Evolutionary conservation across 2,888 invertebrate genomes (phyloP).

Genomic region (Pseudoips prasinana): DNA sequence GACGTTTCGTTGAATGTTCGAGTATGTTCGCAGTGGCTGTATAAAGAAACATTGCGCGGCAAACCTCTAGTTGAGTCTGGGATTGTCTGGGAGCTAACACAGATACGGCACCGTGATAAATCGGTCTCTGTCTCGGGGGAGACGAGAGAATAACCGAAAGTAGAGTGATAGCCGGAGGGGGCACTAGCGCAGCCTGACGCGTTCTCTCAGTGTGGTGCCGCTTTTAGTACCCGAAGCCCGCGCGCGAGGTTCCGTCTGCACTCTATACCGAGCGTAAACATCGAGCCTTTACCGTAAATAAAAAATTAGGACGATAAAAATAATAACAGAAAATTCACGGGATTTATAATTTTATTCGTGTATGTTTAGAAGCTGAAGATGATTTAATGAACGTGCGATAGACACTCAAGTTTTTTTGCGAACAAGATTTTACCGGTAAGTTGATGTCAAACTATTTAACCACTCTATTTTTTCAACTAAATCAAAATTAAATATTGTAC

Average conservation of each 20-base stretch:
- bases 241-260: constrained; percentile 42
- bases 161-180: constrained; percentile 72
- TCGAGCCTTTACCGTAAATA: constrained; percentile 23
- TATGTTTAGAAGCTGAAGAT: constrained; percentile 37
- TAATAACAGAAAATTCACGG: constrained; percentile 17
- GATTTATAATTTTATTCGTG: constrained; percentile 30
- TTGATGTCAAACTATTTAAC: too few species aligned
- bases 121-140: constrained; percentile 67
- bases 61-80: constrained; percentile 42
- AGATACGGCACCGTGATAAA: constrained; percentile 64
- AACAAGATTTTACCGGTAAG: constrained; percentile 45
- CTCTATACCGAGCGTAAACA: constrained; percentile 3
- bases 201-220: constrained; percentile 65
- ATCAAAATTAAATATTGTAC: too few species aligned
- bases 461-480: too few species aligned
- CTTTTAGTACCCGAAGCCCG: constrained; percentile 61
- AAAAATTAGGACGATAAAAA: constrained; percentile 20
- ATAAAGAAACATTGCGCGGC: constrained; percentile 43
- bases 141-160: constrained; percentile 69
- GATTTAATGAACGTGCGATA: constrained; percentile 35
- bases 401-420: constrained; percentile 33
- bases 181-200: constrained; percentile 51
- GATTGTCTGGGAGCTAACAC: constrained; percentile 49
- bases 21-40: constrained; percentile 26
- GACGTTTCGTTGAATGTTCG: constrained; percentile 34